Evolutionary conservation across 2,797 vertebrate genomes (phyloP).

Genomic region (Crax fasciolata): DNA sequence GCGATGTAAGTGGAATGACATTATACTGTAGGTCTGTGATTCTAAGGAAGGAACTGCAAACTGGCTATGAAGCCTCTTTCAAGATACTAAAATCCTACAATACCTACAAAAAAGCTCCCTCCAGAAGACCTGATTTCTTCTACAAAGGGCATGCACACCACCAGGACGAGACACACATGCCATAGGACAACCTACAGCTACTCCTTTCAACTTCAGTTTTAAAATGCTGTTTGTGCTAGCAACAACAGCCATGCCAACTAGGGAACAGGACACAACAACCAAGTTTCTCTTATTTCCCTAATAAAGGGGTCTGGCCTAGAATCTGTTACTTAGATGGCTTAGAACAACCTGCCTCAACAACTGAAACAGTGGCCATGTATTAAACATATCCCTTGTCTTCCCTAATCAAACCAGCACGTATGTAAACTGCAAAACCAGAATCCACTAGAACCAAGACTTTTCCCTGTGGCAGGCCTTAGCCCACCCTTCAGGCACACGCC

Average conservation of each 20-base stretch:
- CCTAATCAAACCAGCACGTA: not conserved
- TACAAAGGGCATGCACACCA: not conserved
- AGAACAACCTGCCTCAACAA: not conserved
- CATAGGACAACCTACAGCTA: not conserved
- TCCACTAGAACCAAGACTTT: not conserved
- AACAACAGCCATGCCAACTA: not conserved
- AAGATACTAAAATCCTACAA: not conserved
- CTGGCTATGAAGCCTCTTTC: not conserved
- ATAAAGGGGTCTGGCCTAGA: not conserved
- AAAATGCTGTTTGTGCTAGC: not conserved
- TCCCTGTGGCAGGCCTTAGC: not conserved
- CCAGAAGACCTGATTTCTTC: not conserved
- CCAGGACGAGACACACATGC: not conserved
- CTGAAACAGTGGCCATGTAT: fast-evolving
- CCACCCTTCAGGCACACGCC: not conserved
- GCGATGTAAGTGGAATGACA: not conserved
- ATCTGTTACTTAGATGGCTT: not conserved
- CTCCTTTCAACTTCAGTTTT: not conserved
- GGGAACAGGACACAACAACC: not conserved
- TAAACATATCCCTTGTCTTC: not conserved
- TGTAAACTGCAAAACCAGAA: not conserved
- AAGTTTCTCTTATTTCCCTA: not conserved
- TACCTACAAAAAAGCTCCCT: not conserved
- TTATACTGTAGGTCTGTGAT: not conserved
- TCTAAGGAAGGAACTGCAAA: not conserved